These are phyloP conservation scores for Lethrus apterus DNA, from an alignment of 1,140 invertebrate species.

Conservation along the genomic window DNA sequence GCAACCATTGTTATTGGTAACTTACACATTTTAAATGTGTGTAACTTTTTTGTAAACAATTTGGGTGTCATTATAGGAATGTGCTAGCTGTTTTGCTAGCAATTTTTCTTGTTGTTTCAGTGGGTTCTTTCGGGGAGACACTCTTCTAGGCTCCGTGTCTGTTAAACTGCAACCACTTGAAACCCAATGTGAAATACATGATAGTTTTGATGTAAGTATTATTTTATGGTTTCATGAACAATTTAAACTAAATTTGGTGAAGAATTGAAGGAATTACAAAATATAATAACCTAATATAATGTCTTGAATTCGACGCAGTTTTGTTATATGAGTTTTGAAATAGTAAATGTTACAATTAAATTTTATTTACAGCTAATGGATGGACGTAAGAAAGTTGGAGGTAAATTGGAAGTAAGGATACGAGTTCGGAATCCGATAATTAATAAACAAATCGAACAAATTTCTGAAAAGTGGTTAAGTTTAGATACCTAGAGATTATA, in stretches of 20 bases:
- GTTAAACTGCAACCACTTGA: constrained; percentile 82
- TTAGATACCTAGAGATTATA: constrained; percentile 46
- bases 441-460: constrained; percentile 82
- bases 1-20: too few species aligned
- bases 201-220: constrained; percentile 80
- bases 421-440: constrained; percentile 85
- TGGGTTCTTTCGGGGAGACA: constrained; percentile 82
- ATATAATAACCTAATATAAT: too few species aligned
- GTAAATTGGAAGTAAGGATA: constrained; percentile 86
- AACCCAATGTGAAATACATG: constrained; percentile 79
- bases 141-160: constrained; percentile 73
- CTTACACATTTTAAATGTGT: not conserved
- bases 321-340: too few species aligned
- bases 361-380: constrained; percentile 63
- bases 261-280: too few species aligned
- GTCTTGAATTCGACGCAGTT: too few species aligned
- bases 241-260: too few species aligned
- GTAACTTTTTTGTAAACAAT: not conserved
- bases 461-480: constrained; percentile 88
- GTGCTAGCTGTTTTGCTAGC: constrained; percentile 39
- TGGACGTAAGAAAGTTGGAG: constrained; percentile 77
- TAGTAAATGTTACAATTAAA: too few species aligned
- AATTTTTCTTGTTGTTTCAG: constrained; percentile 59
- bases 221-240: not conserved
- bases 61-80: constrained; percentile 23